Evolutionary conservation across 2,797 vertebrate genomes (phyloP).

Genomic region (Malacoctenus gilli): DNA sequence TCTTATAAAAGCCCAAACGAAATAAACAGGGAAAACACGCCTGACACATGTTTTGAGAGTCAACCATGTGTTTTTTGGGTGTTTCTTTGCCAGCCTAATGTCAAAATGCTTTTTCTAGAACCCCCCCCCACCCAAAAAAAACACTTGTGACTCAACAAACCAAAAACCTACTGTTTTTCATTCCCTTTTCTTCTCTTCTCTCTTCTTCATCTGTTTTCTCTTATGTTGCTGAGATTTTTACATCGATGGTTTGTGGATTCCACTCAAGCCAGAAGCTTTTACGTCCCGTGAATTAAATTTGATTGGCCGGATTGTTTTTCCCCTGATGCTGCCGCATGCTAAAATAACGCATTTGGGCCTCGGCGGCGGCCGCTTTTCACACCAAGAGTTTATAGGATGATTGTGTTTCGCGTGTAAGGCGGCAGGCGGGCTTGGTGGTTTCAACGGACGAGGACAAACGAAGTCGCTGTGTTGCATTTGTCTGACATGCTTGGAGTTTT

Average conservation of each 20-base stretch:
- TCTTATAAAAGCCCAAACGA: constrained; percentile 16
- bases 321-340: constrained; percentile 35
- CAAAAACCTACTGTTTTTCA: constrained; percentile 30
- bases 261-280: constrained; percentile 63
- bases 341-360: constrained; percentile 34
- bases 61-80: constrained; percentile 35
- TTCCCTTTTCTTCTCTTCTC: constrained; percentile 33
- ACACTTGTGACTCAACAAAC: constrained; percentile 36
- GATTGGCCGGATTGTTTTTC: constrained; percentile 41
- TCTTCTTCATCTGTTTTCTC: constrained; percentile 58
- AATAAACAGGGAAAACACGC: constrained; percentile 44
- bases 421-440: constrained; percentile 7
- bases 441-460: constrained; percentile 15
- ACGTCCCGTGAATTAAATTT: constrained; percentile 59
- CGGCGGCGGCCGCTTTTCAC: constrained; percentile 27
- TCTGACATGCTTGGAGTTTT: constrained; percentile 1
- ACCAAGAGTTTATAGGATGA: constrained; percentile 32
- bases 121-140: no score
- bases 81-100: constrained; percentile 44
- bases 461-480: no score
- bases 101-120: constrained; percentile 43
- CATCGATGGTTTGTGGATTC: constrained; percentile 56
- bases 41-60: constrained; percentile 38
- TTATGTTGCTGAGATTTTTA: constrained; percentile 54
- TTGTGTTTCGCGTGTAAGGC: constrained; percentile 21